Conservation (phyloP, 2,113 vertebrate genomes). For the Sciurus niger region DNA sequence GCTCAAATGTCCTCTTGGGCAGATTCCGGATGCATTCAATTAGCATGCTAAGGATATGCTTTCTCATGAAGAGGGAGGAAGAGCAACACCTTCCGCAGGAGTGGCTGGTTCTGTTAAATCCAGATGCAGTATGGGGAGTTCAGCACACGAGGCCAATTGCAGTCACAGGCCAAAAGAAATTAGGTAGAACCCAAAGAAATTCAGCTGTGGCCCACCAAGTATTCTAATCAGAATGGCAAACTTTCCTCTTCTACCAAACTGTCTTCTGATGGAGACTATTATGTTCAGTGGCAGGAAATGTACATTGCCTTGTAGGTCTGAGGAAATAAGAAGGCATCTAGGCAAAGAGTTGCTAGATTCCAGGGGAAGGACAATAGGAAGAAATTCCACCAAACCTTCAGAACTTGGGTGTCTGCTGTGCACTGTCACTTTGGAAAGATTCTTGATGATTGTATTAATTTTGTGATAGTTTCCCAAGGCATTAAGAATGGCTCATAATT, state of each 20-base stretch:
- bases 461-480: neutral
- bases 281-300: neutral
- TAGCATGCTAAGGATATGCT: constrained; percentile 70
- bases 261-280: neutral
- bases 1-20: constrained; percentile 70
- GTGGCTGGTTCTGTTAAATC: constrained; percentile 35
- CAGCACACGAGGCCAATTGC: neutral
- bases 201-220: neutral
- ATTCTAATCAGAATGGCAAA: constrained; percentile 30
- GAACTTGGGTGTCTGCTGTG: neutral
- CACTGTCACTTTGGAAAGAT: neutral
- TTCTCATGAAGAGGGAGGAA: constrained; percentile 58
- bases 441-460: constrained; percentile 21
- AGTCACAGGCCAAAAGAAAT: constrained; percentile 43
- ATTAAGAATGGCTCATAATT: neutral
- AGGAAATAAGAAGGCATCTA: neutral
- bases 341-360: neutral
- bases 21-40: constrained; percentile 65
- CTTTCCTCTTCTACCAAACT: neutral
- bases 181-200: constrained; percentile 16
- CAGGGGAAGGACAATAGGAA: neutral
- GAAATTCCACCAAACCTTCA: neutral
- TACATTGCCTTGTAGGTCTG: neutral
- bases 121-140: neutral
- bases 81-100: neutral